Evolutionary conservation across 2,113 vertebrate genomes (phyloP).

Genomic region (Gymnobelideus leadbeateri): DNA sequence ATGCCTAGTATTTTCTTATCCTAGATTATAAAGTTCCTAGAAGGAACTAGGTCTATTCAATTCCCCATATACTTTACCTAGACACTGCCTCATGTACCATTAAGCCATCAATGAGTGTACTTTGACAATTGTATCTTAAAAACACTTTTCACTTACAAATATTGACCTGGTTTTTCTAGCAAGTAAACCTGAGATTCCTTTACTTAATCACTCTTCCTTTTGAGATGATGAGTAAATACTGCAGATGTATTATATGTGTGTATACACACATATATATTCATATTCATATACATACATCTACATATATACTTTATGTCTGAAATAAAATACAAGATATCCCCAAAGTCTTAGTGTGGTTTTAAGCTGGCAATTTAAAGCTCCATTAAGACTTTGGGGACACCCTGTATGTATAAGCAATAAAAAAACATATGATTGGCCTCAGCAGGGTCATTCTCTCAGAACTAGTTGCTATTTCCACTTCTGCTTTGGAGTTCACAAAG

Average conservation of each 20-base stretch:
- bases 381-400: background rate
- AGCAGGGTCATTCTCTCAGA: background rate
- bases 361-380: background rate
- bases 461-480: background rate
- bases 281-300: background rate
- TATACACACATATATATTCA: background rate
- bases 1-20: background rate
- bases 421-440: background rate
- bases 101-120: background rate
- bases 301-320: background rate
- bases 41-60: background rate
- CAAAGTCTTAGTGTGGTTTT: background rate
- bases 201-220: background rate
- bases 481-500: background rate
- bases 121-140: conserved; percentile 3
- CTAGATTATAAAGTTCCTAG: background rate
- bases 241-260: background rate
- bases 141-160: conserved; percentile 34
- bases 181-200: background rate
- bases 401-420: background rate
- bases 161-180: background rate
- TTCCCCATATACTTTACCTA: background rate
- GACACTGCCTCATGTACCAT: background rate
- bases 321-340: background rate
- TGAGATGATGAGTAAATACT: background rate